Evolutionary conservation across 2,888 invertebrate species (phyloP), one percentile per base, ranked within the genome.

Genomic region (Taenaris catops): DNA sequence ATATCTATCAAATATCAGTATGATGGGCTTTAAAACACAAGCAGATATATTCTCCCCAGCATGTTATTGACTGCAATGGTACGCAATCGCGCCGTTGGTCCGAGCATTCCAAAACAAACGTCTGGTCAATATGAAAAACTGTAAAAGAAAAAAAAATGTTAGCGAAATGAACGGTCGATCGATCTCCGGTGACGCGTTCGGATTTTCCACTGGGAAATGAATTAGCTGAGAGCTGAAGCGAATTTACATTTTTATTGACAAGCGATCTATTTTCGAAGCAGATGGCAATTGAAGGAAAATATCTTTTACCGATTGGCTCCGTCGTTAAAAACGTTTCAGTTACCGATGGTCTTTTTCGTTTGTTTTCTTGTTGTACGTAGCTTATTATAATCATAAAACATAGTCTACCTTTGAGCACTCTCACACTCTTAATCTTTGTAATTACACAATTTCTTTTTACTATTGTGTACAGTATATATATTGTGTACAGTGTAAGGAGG

Each of bases 231-330:
- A 80, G 80, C 74, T 69, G 79, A 75, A 73, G 71, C 61, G 71
- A 79, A 84, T 86, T 84, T 86, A 83, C 84, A 86, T 84, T 83
- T 86, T 84, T 86, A 84, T 84, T 83, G 80, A 86, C 83, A 81
- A 80, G 65, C 80, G 73, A 81, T 80, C 79, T 81, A 78, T 83
- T 81, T 75, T 71, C 73, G 65, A 64, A 71, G 66, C 70, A 72
- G 75, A 78, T 70, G 73, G 68, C 72, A 65, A 74, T 69, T 63
- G 63, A 49, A 68, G 67, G 58, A 63, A 65, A 59, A 58, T 67
- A 63, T 29, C 29, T 38, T 40, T 14, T 32, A 24, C 21, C 21
- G 26, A 34, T 37, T 34, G 19, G 28, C 12, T 18, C 32, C 11
- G 24, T 21, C 9, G 16, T 19, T 35, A 11, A 35, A 34, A 18